Evolutionary conservation across 2,113 vertebrate species (phyloP).

Genomic region (Microcebus griseorufus): DNA sequence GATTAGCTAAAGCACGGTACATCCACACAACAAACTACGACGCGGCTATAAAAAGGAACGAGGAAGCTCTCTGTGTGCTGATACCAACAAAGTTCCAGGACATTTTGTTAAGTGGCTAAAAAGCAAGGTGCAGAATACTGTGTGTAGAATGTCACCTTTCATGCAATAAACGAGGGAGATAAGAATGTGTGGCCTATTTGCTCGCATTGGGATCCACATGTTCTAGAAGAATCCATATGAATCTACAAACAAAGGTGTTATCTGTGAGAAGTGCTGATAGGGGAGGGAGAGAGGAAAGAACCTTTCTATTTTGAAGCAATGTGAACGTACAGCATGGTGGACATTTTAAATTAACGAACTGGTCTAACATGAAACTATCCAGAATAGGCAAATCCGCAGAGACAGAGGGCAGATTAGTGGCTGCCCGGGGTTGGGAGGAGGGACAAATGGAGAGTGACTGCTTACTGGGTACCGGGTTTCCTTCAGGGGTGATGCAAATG

Average conservation of each 20-base stretch:
- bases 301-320: neutral
- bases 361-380: neutral
- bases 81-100: neutral
- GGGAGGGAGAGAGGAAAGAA: neutral
- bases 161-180: neutral
- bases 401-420: neutral
- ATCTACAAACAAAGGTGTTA: neutral
- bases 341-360: neutral
- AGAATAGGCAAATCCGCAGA: neutral
- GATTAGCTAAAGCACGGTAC: neutral
- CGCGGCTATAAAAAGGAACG: neutral
- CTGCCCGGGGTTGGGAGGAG: neutral
- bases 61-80: neutral
- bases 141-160: neutral
- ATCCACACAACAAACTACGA: neutral
- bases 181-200: neutral
- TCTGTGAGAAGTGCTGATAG: neutral
- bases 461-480: neutral
- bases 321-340: neutral
- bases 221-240: neutral
- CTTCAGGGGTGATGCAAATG: neutral
- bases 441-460: neutral
- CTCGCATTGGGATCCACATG: neutral
- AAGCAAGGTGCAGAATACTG: neutral
- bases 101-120: neutral